Base-by-base conservation (phyloP, 2,797 vertebrate species). In the Euphonia xanthogaster region DNA sequence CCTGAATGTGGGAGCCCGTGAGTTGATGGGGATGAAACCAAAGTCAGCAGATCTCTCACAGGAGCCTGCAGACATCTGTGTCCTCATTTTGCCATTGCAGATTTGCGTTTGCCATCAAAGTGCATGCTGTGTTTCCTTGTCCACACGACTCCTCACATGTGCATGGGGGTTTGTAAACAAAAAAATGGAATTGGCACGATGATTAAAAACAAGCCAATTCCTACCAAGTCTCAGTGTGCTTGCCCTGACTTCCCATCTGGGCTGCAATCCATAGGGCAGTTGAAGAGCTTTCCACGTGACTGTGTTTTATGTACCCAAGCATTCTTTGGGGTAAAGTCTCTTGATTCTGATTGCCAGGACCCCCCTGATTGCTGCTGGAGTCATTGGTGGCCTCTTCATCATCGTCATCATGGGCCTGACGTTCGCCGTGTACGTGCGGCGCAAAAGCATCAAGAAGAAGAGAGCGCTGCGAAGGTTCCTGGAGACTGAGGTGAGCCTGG, bases 381-480 rank as follows among this genome's bases (percentile, higher is more conserved):
- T 99, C 74, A 99, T 99, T 44, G 99, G 99, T 4, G 98, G 99
- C 19, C 98, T 99, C 86, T 99, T 99, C 88, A 98, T 99, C 96
- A 96, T 99, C 44, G 99, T 99, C 97, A 99, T 99, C 25, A 91
- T 99, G 97, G 99, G 98, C 19, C 98, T 99, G 89, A 98, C 99
- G 0, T 98, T 99, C 60, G 99, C 99, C 0, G 99, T 99, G 42
- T 99, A 99, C 3, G 98, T 99, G 30, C 98, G 99, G 21, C 98
- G 99, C 48, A 99, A 99, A 68, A 99, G 99, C 98, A 99, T 99
- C 96, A 99, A 99, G 96, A 99, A 99, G 98, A 99, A 99, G 97
- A 98, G 99, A 92, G 99, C 99, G 0, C 84, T 99, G 92, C 96
- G 99, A 9, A 98, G 99, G 61, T 99, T 99, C 96, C 93, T 99